Evolutionary conservation across 2,888 invertebrate genomes (phyloP), one percentile per base, ranked within the genome.

Genomic region (Parapristionchus giblindavisi): DNA sequence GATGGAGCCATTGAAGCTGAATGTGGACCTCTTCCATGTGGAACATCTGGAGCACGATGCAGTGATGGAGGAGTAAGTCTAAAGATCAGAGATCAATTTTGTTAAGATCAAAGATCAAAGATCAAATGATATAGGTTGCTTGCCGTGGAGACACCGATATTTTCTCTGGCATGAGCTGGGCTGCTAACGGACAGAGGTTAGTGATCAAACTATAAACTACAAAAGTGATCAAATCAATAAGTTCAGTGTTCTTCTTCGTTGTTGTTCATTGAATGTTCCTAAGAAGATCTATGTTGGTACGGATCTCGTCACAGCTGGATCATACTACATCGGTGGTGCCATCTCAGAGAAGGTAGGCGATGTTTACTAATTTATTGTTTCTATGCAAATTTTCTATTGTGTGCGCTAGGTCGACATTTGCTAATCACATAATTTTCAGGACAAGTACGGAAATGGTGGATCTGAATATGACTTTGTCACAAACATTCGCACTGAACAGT

Each of bases 11-110:
- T 87, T 34, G 87, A 87, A 70, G 87, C 86, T 17, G 87, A 87
- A 75, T 87, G 87, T 56, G 87, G 87, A 11, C 87, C 85, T n/a
- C 82, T 86, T 70, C 87, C 87, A 6, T 87, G 87, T 71, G 87
- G 87, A 74, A 68, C 76, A 24, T 75, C 83, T 48, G 87, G 80
- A 78, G 75, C 75, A 76, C 63, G 77, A 76, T 83, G 78, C 48
- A 56, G 38, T 29, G 70, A 71, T 40, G 70, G 56, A 56, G 27
- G n/a, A 8, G 73, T 73, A 0, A n/a, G 61, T 60, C 4, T 40
- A 0, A n/a, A n/a, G n/a, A n/a, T n/a, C n/a, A n/a, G n/a, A n/a
- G n/a, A n/a, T n/a, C n/a, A n/a, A n/a, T n/a, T n/a, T n/a, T n/a
- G n/a, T n/a, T n/a, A n/a, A n/a, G n/a, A n/a, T n/a, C n/a, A n/a